Base-by-base conservation (phyloP, 1,140 invertebrate genomes). In the Sitobion miscanthi region DNA sequence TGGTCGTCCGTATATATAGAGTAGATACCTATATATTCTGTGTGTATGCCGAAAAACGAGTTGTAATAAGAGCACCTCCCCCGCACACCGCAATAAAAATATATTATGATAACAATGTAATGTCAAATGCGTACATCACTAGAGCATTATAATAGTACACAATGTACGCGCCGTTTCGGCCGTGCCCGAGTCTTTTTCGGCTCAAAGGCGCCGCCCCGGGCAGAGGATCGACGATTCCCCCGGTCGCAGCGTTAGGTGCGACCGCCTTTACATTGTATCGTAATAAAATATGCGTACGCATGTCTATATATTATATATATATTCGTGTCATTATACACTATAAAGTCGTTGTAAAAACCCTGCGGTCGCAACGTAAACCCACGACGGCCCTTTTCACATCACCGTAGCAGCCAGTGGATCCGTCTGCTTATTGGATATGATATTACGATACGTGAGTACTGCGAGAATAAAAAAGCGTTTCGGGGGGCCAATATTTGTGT, bases 141-240 rank as follows among this genome's bases (percentile, higher is more conserved):
- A 1, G 42, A 7, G 42, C 42, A 30, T 42, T 45, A 85, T 21
- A 85, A 85, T 85, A 25, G 25, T 9, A 9, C 2, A 85, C 35
- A 82, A 82, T 85, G 17, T 42, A 42, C 82, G 20, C 20, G 35
- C 38, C 35, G 35, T 14, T 14, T 14, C 42, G 42, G 21, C 20
- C 20, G 83, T 42, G 21, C 38, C 17, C 1, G 20, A 38, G 49
- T 54, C 21, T 89, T 88, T 54, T 35, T 38, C 49, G 87, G 49
- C 49, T 89, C 87, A 89, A 89, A 89, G 49, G 87, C 49, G 21
- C 45, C 86, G 86, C 86, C 25, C 45, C 47, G 47, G n/a, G n/a
- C 14, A 35, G 49, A 52, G 6, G 86, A 54, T 6, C 85, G 23
- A 17, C 7, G 20, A 9, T 1, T 9, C 11, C 69, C 62, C 25